Conservation (phyloP, 2,113 vertebrate genomes). For the Lontra canadensis region DNA sequence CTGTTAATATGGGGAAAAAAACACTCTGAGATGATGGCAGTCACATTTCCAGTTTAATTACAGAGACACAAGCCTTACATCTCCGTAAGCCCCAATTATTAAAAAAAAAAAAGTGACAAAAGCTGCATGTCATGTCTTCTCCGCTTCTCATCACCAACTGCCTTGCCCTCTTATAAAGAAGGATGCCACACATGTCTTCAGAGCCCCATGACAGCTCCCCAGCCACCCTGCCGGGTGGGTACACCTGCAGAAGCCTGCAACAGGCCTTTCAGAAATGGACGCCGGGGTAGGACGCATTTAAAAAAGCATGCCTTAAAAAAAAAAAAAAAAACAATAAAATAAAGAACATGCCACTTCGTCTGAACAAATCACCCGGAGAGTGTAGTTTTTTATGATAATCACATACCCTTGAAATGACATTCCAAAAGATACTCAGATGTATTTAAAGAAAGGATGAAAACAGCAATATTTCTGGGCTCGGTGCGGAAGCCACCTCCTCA, state of each 20-base stretch:
- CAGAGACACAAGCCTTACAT: neutral
- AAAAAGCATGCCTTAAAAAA: neutral
- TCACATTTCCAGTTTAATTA: neutral
- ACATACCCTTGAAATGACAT: neutral
- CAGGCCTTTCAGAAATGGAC: neutral
- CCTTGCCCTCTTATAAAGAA: neutral
- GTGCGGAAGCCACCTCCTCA: neutral
- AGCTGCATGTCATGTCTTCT: neutral
- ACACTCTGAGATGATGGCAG: neutral
- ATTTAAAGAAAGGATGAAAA: slow-evolving; percentile 4
- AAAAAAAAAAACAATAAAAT: no score
- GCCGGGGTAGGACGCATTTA: no score
- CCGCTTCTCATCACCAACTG: neutral
- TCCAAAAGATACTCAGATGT: neutral
- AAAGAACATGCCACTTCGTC: no score
- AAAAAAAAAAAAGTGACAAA: neutral
- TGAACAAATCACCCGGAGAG: neutral
- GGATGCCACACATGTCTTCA: neutral
- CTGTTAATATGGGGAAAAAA: neutral
- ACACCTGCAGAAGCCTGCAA: neutral
- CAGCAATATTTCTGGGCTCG: neutral
- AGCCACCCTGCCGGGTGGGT: neutral
- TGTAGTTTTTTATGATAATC: neutral
- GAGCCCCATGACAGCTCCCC: neutral
- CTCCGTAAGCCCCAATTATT: neutral